A percentile compares a stretch with the other conserved stretches of the same genome.
Conservation (phyloP, 1,140 invertebrate genomes). For the Tenebrio molitor region DNA sequence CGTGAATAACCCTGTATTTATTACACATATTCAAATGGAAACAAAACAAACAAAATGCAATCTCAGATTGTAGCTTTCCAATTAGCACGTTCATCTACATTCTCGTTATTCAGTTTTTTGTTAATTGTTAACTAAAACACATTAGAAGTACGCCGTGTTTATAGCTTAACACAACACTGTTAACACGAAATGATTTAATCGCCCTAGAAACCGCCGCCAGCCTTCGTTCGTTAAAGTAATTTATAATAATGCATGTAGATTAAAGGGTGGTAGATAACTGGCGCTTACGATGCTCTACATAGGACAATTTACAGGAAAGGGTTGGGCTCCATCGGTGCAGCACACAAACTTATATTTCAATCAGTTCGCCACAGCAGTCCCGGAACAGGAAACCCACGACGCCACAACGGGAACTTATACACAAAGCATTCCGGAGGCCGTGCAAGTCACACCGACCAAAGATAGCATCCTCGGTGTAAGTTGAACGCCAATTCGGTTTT, state of each 20-base stretch:
- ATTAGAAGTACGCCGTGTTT: neutral
- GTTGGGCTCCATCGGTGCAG: constrained; percentile 52
- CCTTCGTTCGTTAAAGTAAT: constrained; percentile 37
- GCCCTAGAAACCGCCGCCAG: constrained; percentile 1
- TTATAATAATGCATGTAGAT: constrained; percentile 50
- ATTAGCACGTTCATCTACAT: too few relatives aligned
- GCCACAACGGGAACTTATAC: constrained; percentile 34
- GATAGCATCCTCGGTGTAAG: constrained; percentile 9
- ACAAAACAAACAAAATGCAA: too few relatives aligned
- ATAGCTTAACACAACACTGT: neutral
- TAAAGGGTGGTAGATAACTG: constrained; percentile 38
- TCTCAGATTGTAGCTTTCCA: too few relatives aligned
- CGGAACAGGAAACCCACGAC: constrained; percentile 36
- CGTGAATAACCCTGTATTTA: too few relatives aligned
- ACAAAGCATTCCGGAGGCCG: constrained; percentile 33
- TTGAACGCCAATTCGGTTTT: too few relatives aligned
- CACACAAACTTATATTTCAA: constrained; percentile 52
- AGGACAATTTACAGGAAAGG: constrained; percentile 53
- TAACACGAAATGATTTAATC: constrained; percentile 15
- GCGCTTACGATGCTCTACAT: constrained; percentile 29
- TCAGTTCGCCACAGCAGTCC: constrained; percentile 46
- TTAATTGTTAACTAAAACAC: too few relatives aligned
- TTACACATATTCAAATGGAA: too few relatives aligned
- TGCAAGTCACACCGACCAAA: constrained; percentile 30
- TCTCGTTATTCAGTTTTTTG: too few relatives aligned